Evolutionary conservation across 2,113 vertebrate species (phyloP).

Genomic region (Electrona antarctica): DNA sequence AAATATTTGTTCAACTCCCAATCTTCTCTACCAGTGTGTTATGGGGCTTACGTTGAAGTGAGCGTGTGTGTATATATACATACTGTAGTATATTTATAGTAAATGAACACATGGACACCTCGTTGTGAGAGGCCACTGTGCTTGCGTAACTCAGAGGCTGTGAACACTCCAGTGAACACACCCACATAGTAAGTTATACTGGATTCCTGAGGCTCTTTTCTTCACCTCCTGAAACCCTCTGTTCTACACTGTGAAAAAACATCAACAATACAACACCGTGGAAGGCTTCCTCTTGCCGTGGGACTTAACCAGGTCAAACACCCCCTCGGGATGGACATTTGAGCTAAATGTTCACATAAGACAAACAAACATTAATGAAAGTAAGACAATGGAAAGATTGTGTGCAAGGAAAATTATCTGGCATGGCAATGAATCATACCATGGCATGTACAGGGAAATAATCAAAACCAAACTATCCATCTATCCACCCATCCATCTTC

Average conservation of each 20-base stretch:
- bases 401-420: neutral
- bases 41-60: no score
- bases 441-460: neutral
- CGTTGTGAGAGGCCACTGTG: no score
- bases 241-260: neutral
- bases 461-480: neutral
- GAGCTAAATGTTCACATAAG: neutral
- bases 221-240: neutral
- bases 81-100: neutral
- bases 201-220: neutral
- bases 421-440: neutral
- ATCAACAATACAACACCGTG: no score
- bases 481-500: no score
- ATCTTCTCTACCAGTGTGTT: conserved; percentile 29
- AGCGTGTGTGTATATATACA: neutral
- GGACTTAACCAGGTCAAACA: no score
- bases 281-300: no score
- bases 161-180: neutral
- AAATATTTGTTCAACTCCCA: conserved; percentile 15
- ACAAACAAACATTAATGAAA: neutral
- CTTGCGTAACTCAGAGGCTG: neutral
- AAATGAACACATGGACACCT: no score
- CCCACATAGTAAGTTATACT: conserved; percentile 1
- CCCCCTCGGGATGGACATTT: neutral
- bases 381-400: no score